Percentiles rank a stretch among this genome's conserved stretches.
Evolutionary conservation across 1,140 invertebrate genomes (phyloP).

Genomic region (Periplaneta americana): DNA sequence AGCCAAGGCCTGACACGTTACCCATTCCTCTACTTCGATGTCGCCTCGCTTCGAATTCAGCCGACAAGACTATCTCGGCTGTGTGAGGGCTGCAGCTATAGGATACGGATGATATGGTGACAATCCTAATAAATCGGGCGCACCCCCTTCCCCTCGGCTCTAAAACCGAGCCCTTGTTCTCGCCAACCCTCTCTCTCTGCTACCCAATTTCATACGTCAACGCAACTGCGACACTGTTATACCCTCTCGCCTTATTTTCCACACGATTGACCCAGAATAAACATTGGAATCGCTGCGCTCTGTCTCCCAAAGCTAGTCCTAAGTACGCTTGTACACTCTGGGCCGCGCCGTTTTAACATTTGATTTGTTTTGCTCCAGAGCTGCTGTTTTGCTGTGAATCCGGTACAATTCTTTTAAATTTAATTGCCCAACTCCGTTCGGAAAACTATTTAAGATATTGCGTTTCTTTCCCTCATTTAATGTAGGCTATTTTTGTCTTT

Average conservation of each 20-base stretch:
- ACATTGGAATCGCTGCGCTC: background rate
- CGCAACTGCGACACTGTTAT: background rate
- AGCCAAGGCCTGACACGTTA: no score
- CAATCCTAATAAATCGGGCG: background rate
- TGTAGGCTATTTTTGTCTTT: no score
- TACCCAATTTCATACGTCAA: background rate
- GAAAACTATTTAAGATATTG: no score
- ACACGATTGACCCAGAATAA: background rate
- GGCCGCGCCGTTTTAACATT: background rate
- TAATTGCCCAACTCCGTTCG: no score
- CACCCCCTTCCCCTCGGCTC: background rate
- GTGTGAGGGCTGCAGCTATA: no score
- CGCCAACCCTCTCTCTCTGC: background rate
- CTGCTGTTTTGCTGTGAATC: no score
- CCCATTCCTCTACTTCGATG: no score
- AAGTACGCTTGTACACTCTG: background rate
- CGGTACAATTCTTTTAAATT: no score
- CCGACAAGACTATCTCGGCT: background rate
- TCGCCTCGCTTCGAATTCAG: no score
- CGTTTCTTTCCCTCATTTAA: no score
- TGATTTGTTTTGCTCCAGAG: background rate
- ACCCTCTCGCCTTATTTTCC: background rate
- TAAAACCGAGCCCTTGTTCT: background rate
- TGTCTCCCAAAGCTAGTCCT: background rate
- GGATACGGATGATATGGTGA: background rate